Percentiles rank a stretch among this genome's conserved stretches.
These are phyloP conservation scores for Stenotaenia linearis DNA, from an alignment of 2,888 invertebrate species.

Conservation along the genomic window DNA sequence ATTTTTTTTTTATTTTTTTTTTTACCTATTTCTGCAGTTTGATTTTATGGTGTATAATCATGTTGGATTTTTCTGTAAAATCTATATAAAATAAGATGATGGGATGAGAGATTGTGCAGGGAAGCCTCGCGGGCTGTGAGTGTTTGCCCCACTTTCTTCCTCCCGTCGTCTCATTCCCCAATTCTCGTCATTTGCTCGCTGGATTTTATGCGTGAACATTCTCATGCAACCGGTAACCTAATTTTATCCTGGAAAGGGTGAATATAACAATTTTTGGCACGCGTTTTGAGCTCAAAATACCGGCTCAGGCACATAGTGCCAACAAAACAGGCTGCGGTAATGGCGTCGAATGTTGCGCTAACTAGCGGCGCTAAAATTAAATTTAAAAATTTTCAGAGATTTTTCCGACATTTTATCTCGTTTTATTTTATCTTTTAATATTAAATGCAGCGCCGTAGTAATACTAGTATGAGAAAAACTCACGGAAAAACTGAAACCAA, in stretches of 20 bases:
- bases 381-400: no score
- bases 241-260: neutral
- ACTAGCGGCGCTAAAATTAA: neutral
- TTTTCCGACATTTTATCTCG: no score
- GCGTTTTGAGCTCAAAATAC: neutral
- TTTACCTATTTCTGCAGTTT: no score
- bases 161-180: neutral
- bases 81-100: neutral
- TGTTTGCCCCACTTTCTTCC: neutral
- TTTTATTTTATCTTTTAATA: no score
- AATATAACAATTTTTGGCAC: neutral
- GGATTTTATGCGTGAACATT: neutral
- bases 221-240: neutral
- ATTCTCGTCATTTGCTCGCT: neutral
- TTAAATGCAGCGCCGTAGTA: no score
- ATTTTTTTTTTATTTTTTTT: no score
- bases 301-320: neutral
- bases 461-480: no score
- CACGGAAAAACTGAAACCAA: no score
- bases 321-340: neutral
- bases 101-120: neutral
- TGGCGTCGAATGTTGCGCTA: neutral
- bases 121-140: neutral
- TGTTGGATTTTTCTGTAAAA: neutral
- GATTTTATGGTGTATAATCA: no score